Evolutionary conservation across 1,140 invertebrate species (phyloP), one percentile per base, ranked within the genome.

Genomic region (Heliconius nattereri): DNA sequence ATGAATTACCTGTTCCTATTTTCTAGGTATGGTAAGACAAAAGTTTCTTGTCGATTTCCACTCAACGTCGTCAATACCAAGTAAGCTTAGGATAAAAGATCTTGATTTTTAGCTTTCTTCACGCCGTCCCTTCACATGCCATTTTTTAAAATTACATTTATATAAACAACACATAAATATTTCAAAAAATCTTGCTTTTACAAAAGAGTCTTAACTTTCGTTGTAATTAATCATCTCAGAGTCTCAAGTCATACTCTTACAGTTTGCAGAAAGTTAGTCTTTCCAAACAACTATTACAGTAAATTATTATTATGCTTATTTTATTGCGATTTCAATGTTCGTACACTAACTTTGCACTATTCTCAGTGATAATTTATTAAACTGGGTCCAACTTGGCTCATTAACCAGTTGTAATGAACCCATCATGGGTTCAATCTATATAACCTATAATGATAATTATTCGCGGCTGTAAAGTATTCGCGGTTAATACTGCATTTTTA

Each of bases 361-460:
- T 76, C 75, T 80, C 76, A 72, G 73, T 73, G 60, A 32, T 84
- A 81, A 82, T 84, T 80, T 84, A 84, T 84, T 84, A 78, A 78
- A 75, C 73, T 80, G 57, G 40, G 77, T 78, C 49, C 71, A 78
- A 82, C 77, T 81, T 80, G 57, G 73, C 73, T 79, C 73, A 79
- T 79, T 79, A 75, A 74, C 73, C 52, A 45, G 73, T 52, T 75
- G 74, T 79, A 79, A 79, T 79, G 73, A 71, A 78, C 72, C 29
- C 26, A 60, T 75, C 52, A 75, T 45, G 40, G 40, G 40, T 45
- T 16, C 11, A 45, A 45, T 3, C 40, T 16, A 45, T 45, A 45
- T 7, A 32, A 7, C 32, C 32, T 32, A 6, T 32, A 66, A 45
- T 57, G 72, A 35, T 75, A 78, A 74, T 66, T 19, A 78, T 74